phyloP scores from a whole-genome alignment of 1,140 invertebrate genomes.

The Bombus affinis region DNA sequence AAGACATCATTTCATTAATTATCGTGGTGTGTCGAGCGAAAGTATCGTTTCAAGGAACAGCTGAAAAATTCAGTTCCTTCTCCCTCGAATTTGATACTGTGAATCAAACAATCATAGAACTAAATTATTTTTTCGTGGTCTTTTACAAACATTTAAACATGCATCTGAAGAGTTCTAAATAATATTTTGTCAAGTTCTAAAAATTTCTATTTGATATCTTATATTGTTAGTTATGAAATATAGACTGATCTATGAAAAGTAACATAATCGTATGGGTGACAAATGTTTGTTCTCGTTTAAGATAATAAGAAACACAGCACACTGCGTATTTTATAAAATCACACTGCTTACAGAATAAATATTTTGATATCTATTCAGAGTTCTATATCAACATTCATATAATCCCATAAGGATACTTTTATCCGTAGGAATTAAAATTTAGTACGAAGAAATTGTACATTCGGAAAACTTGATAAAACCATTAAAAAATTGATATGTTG shows the following conservation, averaged over 20 bases:
- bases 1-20: slow-evolving; percentile 50
- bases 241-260: background rate
- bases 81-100: slow-evolving; percentile 54
- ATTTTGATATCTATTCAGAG: background rate
- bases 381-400: background rate
- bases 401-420: slow-evolving; percentile 27
- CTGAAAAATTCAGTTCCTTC: slow-evolving; percentile 68
- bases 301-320: background rate
- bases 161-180: background rate
- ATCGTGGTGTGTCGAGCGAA: slow-evolving; percentile 66
- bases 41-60: slow-evolving; percentile 65
- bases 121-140: no score
- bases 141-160: no score
- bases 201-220: slow-evolving; percentile 59
- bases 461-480: background rate
- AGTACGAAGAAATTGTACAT: background rate
- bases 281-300: background rate
- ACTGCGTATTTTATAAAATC: background rate
- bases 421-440: background rate
- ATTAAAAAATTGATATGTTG: background rate
- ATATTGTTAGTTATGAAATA: slow-evolving; percentile 60
- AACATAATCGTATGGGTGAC: background rate
- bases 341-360: background rate
- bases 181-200: slow-evolving; percentile 55
- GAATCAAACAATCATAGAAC: background rate